Percentiles rank a stretch among this genome's conserved stretches.
phyloP scores from a whole-genome alignment of 2,888 invertebrate species.

The Dendrolimus pini region DNA sequence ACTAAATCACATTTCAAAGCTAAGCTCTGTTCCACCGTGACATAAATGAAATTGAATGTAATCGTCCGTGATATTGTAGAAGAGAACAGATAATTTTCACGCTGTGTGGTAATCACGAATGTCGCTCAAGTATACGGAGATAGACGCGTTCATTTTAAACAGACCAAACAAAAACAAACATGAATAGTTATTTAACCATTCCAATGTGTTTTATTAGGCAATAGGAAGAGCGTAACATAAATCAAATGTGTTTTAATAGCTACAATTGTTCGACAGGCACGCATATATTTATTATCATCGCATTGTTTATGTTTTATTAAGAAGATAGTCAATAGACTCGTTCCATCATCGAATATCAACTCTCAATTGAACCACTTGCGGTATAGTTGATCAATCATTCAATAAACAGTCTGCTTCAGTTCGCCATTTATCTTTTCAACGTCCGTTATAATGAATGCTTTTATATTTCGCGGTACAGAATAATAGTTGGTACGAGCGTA shows the following conservation, averaged over 20 bases:
- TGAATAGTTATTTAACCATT: neutral
- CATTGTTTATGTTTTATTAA: slow-evolving; percentile 1
- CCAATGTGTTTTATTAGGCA: neutral
- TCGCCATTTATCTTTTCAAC: slow-evolving; percentile 1
- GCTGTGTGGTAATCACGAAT: neutral
- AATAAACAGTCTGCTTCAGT: slow-evolving; percentile 7
- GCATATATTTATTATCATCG: slow-evolving; percentile 9
- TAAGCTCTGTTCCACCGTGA: slow-evolving; percentile 22
- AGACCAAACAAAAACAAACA: neutral
- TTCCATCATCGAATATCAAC: slow-evolving; percentile 16
- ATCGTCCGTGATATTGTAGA: slow-evolving; percentile 17
- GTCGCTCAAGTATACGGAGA: neutral
- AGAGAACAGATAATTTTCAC: slow-evolving; percentile 11
- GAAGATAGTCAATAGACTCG: slow-evolving; percentile 13
- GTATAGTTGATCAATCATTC: slow-evolving; percentile 12
- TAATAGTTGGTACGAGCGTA: too few relatives aligned
- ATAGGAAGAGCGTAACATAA: neutral
- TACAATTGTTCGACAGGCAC: slow-evolving; percentile 1
- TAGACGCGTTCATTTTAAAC: neutral
- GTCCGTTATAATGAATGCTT: slow-evolving; percentile 4
- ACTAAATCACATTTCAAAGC: slow-evolving; percentile 27
- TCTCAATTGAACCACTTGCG: slow-evolving; percentile 14
- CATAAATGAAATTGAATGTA: slow-evolving; percentile 27
- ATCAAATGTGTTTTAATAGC: slow-evolving; percentile 1
- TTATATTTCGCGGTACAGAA: neutral